Base-by-base conservation (phyloP, 2,888 invertebrate species). In the Arrhopalites spinosus region DNA sequence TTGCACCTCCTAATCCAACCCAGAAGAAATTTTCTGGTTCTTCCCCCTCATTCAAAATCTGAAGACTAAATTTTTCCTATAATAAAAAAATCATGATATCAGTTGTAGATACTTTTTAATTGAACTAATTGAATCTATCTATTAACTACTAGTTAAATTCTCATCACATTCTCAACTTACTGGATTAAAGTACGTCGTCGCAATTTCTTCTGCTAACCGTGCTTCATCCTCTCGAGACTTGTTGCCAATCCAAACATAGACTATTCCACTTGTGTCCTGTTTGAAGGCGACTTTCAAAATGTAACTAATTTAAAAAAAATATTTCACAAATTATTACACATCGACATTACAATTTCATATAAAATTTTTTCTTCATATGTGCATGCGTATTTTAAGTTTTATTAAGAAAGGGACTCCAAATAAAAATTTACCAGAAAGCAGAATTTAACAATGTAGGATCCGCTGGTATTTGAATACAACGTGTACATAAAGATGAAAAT, bases 1-100 rank as follows among this genome's bases (percentile, higher is more conserved):
- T 96, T 83, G 91, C 91, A 0, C 96, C 97, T 73, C 95, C 94
- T 43, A 97, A 88, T n/a, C 92, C 96, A 61, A 96, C 92, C 98
- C 98, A 98, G 88, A 98, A 98, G 89, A 98, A 98, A 85, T 97
- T 97, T 85, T 98, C 97, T 0, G 98, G 97, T 86, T 98, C 98
- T 85, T 94, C 94, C 20, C 97, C 97, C 87, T 98, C 98, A 76
- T 91, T 91, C 71, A 96, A 86, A 20, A 95, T 90, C 90, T 94
- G 88, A n/a, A 88, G 84, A 76, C 88, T 88, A 79, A 78, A 81
- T 20, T 79, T 77, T 29, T 77, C 79, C 81, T 81, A 70, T 63
- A 56, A 69, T 45, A 50, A 17, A 36, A 30, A 25, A 36, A 27
- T 43, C 43, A 8, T 59, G 0, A 61, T 69, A 50, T 50, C 25